Evolutionary conservation across 1,140 invertebrate species (phyloP), one percentile per base, ranked within the genome.

Genomic region (Psilanteris sp.): DNA sequence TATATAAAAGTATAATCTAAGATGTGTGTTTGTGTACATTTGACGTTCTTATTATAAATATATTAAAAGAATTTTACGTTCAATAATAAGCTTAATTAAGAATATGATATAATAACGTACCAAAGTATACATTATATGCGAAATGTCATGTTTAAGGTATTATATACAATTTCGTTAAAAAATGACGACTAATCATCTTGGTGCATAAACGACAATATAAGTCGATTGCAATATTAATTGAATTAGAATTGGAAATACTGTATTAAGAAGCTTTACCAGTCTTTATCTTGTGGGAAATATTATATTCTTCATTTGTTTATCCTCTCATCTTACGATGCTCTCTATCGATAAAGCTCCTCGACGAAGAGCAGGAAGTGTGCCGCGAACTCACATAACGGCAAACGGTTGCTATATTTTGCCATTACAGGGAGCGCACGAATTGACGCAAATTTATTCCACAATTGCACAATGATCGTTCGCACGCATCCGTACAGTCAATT

Each of bases 231-330:
- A 59, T 73, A 66, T 73, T 64, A 73, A 73, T 73, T 59, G 70
- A 73, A 73, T 73, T 59, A 43, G 52, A 73, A 66, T 66, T 73
- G 52, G 52, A 73, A 73, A 73, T 59, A 6, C 43, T 8, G 34
- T 16, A 37, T 66, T 66, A 52, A 48, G 10, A 24, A 29, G 22
- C 15, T 7, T 31, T 46, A 34, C 9, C 46, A 9, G 15, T 29
- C 50, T 68, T 75, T 75, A 62, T 76, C 73, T 64, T 66, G 48
- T 70, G 54, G 46, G 73, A 77, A 70, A 64, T 26, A 48, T 67
- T 71, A 64, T 57, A 66, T 77, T 77, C 44, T 64, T 67, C 54
- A 66, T 59, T 55, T 66, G 66, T 77, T 71, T 77, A 77, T 77
- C 57, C 71, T 26, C 15, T 61, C 22, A 76, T 76, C 64, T 62